Percentiles rank a stretch among this genome's conserved stretches.
These are phyloP conservation scores for Caiman crocodilus DNA, from an alignment of 2,797 vertebrate species.

Conservation along the genomic window DNA sequence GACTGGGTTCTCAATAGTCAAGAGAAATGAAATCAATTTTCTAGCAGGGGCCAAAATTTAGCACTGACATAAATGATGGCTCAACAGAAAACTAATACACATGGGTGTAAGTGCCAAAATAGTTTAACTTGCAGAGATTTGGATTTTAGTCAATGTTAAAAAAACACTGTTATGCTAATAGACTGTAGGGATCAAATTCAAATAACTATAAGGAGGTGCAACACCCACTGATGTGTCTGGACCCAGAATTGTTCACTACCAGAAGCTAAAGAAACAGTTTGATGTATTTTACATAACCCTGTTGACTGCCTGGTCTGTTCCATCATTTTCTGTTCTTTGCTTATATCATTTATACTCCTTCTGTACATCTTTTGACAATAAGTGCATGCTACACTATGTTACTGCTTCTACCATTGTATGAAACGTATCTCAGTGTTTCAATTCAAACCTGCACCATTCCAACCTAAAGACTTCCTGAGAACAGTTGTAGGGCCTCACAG, in stretches of 20 bases:
- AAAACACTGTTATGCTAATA: background rate
- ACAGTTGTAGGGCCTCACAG: background rate
- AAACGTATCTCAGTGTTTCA: accelerated
- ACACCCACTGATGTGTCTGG: background rate
- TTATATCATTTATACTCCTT: accelerated
- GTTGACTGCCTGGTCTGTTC: background rate
- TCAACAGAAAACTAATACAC: background rate
- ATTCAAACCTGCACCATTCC: background rate
- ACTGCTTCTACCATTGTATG: accelerated
- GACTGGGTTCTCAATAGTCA: background rate
- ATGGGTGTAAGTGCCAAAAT: background rate
- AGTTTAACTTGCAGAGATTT: background rate
- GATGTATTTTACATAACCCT: background rate
- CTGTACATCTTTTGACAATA: accelerated
- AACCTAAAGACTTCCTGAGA: background rate
- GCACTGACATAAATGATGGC: background rate
- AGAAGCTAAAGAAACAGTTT: background rate
- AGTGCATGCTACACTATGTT: accelerated
- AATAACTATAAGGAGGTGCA: accelerated
- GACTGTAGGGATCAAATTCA: background rate
- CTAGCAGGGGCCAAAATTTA: background rate
- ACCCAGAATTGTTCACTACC: background rate
- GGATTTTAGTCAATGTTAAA: background rate
- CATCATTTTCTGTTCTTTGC: accelerated
- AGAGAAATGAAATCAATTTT: background rate